phyloP scores from a whole-genome alignment of 2,797 vertebrate genomes.

The Danio jaintianensis region DNA sequence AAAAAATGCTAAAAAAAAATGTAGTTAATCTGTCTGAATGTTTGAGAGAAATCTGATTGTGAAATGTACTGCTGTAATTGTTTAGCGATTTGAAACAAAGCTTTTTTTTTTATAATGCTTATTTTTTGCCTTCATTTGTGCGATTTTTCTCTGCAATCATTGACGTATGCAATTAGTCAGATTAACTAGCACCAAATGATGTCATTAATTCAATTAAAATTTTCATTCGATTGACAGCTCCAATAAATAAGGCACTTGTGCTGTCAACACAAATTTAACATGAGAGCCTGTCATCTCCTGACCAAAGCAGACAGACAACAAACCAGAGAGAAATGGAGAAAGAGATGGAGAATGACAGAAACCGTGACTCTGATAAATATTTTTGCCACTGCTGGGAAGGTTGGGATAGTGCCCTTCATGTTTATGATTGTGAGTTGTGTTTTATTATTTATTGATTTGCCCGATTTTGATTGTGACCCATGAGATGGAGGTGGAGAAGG shows the following conservation, averaged over 20 bases:
- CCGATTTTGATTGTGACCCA: conserved; percentile 3
- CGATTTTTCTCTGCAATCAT: background rate
- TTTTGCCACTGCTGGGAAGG: conserved; percentile 28
- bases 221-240: background rate
- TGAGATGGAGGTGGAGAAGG: conserved; percentile 9
- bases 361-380: conserved; percentile 29
- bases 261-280: conserved; percentile 34
- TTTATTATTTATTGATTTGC: conserved; percentile 43
- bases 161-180: background rate
- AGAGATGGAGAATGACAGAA: conserved; percentile 20
- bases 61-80: conserved; percentile 1
- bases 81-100: background rate
- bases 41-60: background rate
- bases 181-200: conserved; percentile 1
- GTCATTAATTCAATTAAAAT: conserved; percentile 2
- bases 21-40: background rate
- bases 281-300: conserved; percentile 27
- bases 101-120: background rate
- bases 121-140: background rate
- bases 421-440: conserved; percentile 10
- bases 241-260: conserved; percentile 23
- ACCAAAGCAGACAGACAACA: conserved; percentile 27
- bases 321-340: conserved; percentile 4
- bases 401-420: conserved; percentile 11
- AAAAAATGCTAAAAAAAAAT: no score